Conservation (phyloP, 2,797 vertebrate species). For the Pristis pectinata region DNA sequence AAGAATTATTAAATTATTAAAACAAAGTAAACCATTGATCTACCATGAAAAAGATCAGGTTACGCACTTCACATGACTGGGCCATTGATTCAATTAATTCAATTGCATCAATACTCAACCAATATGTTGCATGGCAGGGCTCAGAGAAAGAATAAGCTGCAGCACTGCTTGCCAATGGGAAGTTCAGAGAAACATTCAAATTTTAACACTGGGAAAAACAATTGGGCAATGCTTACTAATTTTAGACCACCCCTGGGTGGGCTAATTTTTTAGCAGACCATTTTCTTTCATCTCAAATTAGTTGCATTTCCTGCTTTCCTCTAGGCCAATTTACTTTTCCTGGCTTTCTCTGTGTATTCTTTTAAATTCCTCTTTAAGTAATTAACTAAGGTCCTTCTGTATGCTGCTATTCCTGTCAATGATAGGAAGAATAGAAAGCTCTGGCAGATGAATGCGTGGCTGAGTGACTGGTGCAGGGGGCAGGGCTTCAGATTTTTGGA, state of each 20-base stretch:
- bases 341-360: neutral
- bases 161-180: neutral
- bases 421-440: too few relatives aligned
- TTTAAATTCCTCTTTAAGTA: neutral
- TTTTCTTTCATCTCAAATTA: neutral
- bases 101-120: neutral
- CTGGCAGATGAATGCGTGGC: too few relatives aligned
- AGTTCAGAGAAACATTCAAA: neutral
- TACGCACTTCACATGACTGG: neutral
- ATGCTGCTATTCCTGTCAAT: conserved; percentile 13
- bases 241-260: neutral
- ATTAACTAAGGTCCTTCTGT: neutral
- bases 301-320: neutral
- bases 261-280: neutral
- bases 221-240: neutral
- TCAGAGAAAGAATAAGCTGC: neutral
- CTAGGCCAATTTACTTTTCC: neutral
- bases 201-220: neutral
- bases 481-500: too few relatives aligned
- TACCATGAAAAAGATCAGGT: neutral
- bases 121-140: neutral
- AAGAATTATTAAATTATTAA: neutral
- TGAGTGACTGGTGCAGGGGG: too few relatives aligned
- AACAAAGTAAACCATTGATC: neutral
- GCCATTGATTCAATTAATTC: conserved; percentile 15